Evolutionary conservation across 2,888 invertebrate species (phyloP), one percentile per base, ranked within the genome.

Genomic region (Blera fallax): DNA sequence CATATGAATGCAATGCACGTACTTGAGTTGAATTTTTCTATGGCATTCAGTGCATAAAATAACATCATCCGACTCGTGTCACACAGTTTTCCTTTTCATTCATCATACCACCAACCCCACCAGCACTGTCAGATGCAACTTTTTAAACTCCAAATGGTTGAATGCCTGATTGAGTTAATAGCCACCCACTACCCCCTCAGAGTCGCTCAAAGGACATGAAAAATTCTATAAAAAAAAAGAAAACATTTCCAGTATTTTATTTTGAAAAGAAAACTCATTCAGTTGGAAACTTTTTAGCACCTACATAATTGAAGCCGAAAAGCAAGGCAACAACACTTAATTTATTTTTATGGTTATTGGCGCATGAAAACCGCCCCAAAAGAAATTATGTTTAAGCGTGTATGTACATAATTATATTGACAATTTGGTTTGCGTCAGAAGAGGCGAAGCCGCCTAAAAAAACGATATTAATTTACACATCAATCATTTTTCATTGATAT

Each of bases 391-490:
- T 8, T 40, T 40, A 40, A 6, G 6, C 14, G 6, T 40, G 40
- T 40, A 14, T 0, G 2, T 10, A 32, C 14, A 14, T 40, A 14
- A 14, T 40, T 40, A 1, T 64, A 43, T 32, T 48, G 48, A 18
- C 32, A 32, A n/a, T 29, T 16, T 18, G n/a, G 7, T 21, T 14
- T 18, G 32, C 64, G 64, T 48, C 64, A 48, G 32, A 64, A 10
- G 16, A 18, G 4, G 29, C 18, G 48, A 64, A 48, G 32, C 64
- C 32, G 18, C n/a, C n/a, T n/a, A n/a, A n/a, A 18, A 48, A 21
- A 64, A 48, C 50, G 14, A 37, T 50, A 65, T 65, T 65, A 65
- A 65, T 65, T 65, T 65, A 65, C 65, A 65, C 65, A 65, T 65
- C 65, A 65, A 65, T 65, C 65, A 65, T 65, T 52, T 65, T 65